Evolutionary conservation across 2,797 vertebrate genomes (phyloP).

Genomic region (Gouania willdenowi): DNA sequence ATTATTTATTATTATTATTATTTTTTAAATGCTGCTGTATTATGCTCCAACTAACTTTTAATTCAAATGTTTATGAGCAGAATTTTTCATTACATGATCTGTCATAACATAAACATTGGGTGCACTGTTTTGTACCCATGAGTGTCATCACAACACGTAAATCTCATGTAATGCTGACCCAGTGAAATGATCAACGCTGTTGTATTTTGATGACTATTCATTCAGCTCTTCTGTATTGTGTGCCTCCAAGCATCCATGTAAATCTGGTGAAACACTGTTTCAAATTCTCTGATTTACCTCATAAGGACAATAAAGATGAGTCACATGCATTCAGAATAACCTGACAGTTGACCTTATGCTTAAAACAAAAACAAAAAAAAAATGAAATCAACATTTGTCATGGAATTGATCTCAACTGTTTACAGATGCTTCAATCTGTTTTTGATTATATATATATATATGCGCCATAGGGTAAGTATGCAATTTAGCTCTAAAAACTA

Average conservation of each 20-base stretch:
- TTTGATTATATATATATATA: no score
- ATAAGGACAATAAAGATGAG: not conserved
- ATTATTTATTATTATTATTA: not conserved
- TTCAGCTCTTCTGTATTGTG: constrained; percentile 27
- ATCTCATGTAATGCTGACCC: constrained; percentile 45
- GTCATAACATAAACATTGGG: constrained; percentile 48
- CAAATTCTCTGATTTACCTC: not conserved
- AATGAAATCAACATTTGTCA: no score
- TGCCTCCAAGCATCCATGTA: constrained; percentile 7
- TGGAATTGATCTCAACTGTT: no score
- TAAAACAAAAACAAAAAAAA: no score
- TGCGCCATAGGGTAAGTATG: no score
- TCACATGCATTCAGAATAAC: no score
- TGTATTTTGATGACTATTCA: constrained; percentile 40
- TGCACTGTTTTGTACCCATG: constrained; percentile 51
- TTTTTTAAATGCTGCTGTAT: constrained; percentile 4
- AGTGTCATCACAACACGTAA: constrained; percentile 50
- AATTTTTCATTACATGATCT: constrained; percentile 29
- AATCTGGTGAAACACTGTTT: not conserved
- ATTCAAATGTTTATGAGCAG: constrained; percentile 5
- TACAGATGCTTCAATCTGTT: no score
- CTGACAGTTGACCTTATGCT: no score
- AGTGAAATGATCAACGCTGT: constrained; percentile 33
- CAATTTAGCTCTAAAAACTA: no score
- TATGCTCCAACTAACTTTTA: constrained; percentile 7